phyloP scores from a whole-genome alignment of 2,888 invertebrate genomes.

The Stramonita haemastoma region DNA sequence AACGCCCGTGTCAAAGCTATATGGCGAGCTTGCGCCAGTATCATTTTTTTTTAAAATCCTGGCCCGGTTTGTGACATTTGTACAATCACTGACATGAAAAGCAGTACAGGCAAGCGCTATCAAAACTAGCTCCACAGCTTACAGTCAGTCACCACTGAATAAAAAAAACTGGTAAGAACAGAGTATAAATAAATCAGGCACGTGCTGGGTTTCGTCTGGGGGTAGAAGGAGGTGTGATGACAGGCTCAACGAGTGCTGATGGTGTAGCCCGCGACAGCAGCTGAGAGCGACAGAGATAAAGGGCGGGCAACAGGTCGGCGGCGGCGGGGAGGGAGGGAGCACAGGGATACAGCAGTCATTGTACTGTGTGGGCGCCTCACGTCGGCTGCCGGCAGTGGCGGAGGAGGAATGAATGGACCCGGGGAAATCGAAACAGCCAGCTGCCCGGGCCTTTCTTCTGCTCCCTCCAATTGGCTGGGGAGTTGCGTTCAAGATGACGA shows the following conservation, averaged over 20 bases:
- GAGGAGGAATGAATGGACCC: too few relatives aligned
- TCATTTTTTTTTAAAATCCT: neutral
- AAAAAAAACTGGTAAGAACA: too few relatives aligned
- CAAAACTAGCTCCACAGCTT: neutral
- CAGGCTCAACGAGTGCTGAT: neutral
- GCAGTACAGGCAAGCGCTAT: too few relatives aligned
- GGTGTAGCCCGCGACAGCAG: neutral
- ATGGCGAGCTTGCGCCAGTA: too few relatives aligned
- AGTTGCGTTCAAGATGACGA: too few relatives aligned
- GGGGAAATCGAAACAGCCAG: constrained; percentile 4
- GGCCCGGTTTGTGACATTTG: too few relatives aligned
- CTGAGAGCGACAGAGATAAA: neutral
- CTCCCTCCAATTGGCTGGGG: too few relatives aligned
- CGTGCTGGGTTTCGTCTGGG: neutral
- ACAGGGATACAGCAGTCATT: neutral
- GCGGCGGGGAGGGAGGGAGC: neutral
- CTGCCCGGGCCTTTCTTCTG: neutral
- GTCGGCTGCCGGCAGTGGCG: neutral
- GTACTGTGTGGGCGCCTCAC: neutral
- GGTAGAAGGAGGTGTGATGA: neutral
- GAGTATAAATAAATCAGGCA: too few relatives aligned
- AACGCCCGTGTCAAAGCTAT: too few relatives aligned
- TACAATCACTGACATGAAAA: too few relatives aligned
- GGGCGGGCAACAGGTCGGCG: neutral
- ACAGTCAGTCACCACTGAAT: too few relatives aligned